Evolutionary conservation across 2,797 vertebrate genomes (phyloP).

Genomic region (Tokudaia muenninki): DNA sequence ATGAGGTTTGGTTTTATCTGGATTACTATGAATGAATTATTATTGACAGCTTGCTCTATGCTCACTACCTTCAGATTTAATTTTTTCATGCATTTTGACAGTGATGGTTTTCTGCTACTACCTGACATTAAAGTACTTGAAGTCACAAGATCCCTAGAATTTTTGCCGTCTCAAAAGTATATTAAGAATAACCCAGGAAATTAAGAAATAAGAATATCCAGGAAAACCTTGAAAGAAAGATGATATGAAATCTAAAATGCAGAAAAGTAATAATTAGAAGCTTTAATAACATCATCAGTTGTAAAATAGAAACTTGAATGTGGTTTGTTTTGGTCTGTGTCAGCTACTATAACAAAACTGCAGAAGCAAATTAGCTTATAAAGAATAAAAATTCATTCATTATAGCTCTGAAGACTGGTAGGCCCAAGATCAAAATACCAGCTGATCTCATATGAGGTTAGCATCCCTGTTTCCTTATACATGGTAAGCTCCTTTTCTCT

Average conservation of each 20-base stretch:
- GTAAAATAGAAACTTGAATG: neutral
- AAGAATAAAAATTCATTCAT: neutral
- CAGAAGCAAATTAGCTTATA: neutral
- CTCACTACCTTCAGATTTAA: neutral
- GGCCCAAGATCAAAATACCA: neutral
- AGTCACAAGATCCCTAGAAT: neutral
- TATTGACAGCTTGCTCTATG: neutral
- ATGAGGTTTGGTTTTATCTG: neutral
- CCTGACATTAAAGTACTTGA: neutral
- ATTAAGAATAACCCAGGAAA: neutral
- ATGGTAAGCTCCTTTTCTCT: neutral
- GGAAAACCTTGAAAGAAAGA: neutral
- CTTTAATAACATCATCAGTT: neutral
- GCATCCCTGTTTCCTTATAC: neutral
- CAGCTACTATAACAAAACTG: neutral
- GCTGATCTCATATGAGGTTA: neutral
- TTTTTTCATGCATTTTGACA: neutral
- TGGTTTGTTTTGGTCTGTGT: neutral
- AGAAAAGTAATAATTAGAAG: neutral
- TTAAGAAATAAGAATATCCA: neutral
- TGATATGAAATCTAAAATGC: neutral
- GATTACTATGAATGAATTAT: neutral
- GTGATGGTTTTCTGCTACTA: neutral
- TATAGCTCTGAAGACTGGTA: neutral
- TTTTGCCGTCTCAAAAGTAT: neutral